Evolutionary conservation across 1,140 invertebrate genomes (phyloP).

Genomic region (Aphelenchoides fujianensis): DNA sequence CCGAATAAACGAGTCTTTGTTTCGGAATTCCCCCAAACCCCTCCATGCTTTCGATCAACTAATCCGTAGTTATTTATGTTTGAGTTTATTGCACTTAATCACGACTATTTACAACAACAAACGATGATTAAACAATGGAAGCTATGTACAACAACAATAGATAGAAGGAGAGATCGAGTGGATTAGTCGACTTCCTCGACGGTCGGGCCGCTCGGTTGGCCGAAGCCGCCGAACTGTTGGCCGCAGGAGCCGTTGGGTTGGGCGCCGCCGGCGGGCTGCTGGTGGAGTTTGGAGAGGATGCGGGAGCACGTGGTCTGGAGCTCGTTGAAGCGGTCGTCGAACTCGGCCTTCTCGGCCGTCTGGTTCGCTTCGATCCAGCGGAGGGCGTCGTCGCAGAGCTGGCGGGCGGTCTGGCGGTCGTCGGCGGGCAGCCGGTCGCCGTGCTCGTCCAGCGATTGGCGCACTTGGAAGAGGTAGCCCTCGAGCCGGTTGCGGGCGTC

Average conservation of each 20-base stretch:
- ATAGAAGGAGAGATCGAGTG: not conserved
- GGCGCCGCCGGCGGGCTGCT: slow-evolving; percentile 64
- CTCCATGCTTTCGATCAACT: too few species aligned
- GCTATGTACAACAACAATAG: not conserved
- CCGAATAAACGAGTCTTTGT: too few species aligned
- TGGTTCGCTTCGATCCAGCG: slow-evolving; percentile 91
- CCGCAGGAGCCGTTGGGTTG: slow-evolving; percentile 46
- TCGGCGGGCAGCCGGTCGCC: slow-evolving; percentile 71
- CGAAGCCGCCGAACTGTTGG: slow-evolving; percentile 65
- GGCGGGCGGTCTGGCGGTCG: slow-evolving; percentile 79
- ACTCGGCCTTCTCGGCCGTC: slow-evolving; percentile 86
- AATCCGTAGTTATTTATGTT: too few species aligned
- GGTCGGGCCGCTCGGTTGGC: slow-evolving; percentile 73
- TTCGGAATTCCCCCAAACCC: too few species aligned
- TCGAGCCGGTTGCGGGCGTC: slow-evolving; percentile 85
- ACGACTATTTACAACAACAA: too few species aligned
- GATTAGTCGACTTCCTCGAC: slow-evolving; percentile 88
- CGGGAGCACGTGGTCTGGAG: slow-evolving; percentile 78
- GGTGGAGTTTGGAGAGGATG: slow-evolving; percentile 69
- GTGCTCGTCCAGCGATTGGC: slow-evolving; percentile 77
- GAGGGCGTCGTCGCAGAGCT: slow-evolving; percentile 88
- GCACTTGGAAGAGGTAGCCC: slow-evolving; percentile 87
- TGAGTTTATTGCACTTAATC: too few species aligned
- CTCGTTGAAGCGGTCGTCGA: slow-evolving; percentile 83
- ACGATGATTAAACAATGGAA: too few species aligned